Base-by-base conservation (phyloP, 2,888 invertebrate genomes). In the Tachystola acroxantha region DNA sequence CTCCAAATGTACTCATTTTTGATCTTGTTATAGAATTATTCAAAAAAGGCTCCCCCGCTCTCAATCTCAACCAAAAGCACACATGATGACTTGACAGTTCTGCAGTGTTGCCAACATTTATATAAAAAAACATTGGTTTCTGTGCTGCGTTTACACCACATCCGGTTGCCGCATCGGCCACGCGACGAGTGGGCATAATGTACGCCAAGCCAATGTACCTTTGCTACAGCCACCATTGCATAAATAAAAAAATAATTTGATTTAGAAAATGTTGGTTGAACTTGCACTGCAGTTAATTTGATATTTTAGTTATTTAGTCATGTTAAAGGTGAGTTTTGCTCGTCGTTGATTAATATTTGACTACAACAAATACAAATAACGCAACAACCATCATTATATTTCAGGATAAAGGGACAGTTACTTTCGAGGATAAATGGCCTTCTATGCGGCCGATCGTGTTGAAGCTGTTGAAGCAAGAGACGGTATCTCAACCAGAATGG, bases 341-440 rank as follows among this genome's bases (percentile, higher is more conserved):
- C 1, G 7, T 7, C 4, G 24, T n/a, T n/a, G 2, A 24, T 24
- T 2, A n/a, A 24, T 7, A 2, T n/a, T 24, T 4, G 6, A 16
- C 6, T 24, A n/a, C 2, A n/a, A n/a, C n/a, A n/a, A n/a, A n/a
- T 24, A 2, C n/a, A n/a, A n/a, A 7, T n/a, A 24, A 24, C 24
- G 4, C n/a, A 24, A 1, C n/a, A 25, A 30, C 10, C 16, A 22
- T 1, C 2, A 9, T n/a, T 13, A 53, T 54, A 50, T 81, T 75
- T 31, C 67, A 92, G 92, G 93, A 93, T 78, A 94, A 93, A 81
- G 93, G 92, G 50, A 93, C 94, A 77, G 90, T 94, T 54, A 91
- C 91, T 57, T 98, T 98, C 77, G 97, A 98, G 78, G 96, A 97
- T 66, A 96, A 97, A 91, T 99, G 99, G 99, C 96, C 96, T 38